These are phyloP conservation scores for Frieseomelitta varia DNA, from an alignment of 1,140 invertebrate species.

Conservation along the genomic window DNA sequence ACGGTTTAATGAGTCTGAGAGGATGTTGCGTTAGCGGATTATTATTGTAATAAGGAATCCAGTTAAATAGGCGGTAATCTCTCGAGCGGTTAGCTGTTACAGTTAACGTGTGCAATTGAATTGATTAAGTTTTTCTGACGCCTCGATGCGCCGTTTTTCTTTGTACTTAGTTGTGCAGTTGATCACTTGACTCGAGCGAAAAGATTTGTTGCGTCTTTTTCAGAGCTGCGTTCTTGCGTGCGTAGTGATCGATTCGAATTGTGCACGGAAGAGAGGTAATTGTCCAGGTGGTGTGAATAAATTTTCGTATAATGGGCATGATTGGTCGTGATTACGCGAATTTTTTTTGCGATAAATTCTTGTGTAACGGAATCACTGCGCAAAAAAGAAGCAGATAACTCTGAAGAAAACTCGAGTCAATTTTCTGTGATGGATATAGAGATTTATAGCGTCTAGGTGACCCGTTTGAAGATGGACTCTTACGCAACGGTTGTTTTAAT, in stretches of 20 bases:
- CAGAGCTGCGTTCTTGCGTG: neutral
- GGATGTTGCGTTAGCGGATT: neutral
- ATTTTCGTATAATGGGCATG: neutral
- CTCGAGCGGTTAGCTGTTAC: neutral
- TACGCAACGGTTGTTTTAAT: neutral
- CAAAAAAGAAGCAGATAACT: neutral
- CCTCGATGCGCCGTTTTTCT: neutral
- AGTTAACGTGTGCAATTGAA: neutral
- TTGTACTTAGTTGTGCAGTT: neutral
- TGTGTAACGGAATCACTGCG: neutral
- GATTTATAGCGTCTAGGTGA: neutral
- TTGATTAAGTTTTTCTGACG: neutral
- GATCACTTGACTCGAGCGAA: neutral
- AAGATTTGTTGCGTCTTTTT: neutral
- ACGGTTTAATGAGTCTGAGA: neutral
- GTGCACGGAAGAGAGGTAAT: neutral
- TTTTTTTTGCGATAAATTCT: neutral
- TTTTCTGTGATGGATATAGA: neutral
- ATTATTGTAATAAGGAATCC: constrained; percentile 2
- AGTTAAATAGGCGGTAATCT: neutral
- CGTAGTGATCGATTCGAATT: neutral
- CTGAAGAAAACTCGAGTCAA: neutral
- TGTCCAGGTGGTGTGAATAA: neutral
- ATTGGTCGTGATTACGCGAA: neutral
- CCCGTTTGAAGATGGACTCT: neutral